Evolutionary conservation across 2,888 invertebrate genomes (phyloP), one percentile per base, ranked within the genome.

Genomic region (Phytoseiulus persimilis): DNA sequence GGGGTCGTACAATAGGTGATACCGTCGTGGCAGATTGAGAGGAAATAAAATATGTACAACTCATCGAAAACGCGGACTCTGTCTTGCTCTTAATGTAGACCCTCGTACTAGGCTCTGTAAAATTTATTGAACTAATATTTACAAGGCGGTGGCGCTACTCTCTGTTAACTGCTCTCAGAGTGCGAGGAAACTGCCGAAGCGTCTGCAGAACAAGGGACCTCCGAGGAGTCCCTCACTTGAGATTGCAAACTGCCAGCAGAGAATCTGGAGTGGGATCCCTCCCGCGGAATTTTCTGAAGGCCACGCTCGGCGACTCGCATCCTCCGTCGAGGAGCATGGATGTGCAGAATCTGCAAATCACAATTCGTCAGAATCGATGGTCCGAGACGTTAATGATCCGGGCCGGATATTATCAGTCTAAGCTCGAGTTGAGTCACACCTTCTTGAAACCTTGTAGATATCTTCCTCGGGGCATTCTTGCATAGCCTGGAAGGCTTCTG

Each of bases 211-310:
- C 3, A 39, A 9, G 5, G 3, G 9, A 9, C 39, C 39, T 9
- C 9, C 39, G 39, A 3, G 3, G 65, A 65, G 9, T 65, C 23
- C 28, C 28, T 65, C n/a, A 33, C 33, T 87, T 31, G 39, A 87
- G 87, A 33, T 87, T 87, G 32, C 87, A 87, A 28, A 90, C 83
- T 14, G 33, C 90, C n/a, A 97, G 93, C 83, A 97, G 93, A 0
- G 97, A 96, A 92, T 96, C 95, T 0, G 96, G 95, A 0, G 96
- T 96, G 0, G 98, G 98, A 93, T 98, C 98, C 89, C 98, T 94
- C 0, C 98, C 98, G 91, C 97, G 94, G 93, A 98, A 98, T 92
- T 95, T 94, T 90, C 98, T 94, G 93, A 98, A 98, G 9, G 97
- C 95, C 93, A 98, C 96, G 91, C 95, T 95, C 0, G 96, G 95